Percentiles rank a stretch among this genome's conserved stretches.
Conservation (phyloP, 2,888 invertebrate species). For the Nudaria mundana region DNA sequence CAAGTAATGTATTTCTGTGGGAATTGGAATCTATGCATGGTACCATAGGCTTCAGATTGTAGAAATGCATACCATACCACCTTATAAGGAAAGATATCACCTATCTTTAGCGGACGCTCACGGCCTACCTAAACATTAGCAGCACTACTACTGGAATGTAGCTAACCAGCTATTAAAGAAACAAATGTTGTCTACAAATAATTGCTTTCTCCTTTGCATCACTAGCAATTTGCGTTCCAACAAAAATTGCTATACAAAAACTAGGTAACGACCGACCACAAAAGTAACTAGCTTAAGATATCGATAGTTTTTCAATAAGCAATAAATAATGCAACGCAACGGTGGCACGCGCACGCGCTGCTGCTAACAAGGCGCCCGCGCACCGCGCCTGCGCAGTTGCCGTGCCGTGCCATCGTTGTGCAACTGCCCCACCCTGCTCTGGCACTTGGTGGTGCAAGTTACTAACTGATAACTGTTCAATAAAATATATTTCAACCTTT, state of each 20-base stretch:
- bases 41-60: too few species aligned
- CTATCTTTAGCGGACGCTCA: too few species aligned
- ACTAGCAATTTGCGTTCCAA: constrained; percentile 20
- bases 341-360: constrained; percentile 68
- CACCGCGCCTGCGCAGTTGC: constrained; percentile 33
- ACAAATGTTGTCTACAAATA: constrained; percentile 15
- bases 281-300: constrained; percentile 58
- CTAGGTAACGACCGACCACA: constrained; percentile 40
- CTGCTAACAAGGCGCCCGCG: constrained; percentile 68
- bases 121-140: too few species aligned
- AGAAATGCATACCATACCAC: too few species aligned
- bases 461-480: constrained; percentile 29
- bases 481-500: background rate
- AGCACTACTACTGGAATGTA: constrained; percentile 9
- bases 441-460: constrained; percentile 49
- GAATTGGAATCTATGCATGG: too few species aligned
- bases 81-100: too few species aligned
- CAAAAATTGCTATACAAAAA: constrained; percentile 44
- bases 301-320: constrained; percentile 78
- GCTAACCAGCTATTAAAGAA: constrained; percentile 13
- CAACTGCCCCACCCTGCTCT: constrained; percentile 74
- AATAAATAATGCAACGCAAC: constrained; percentile 78
- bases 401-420: constrained; percentile 76
- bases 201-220: constrained; percentile 34
- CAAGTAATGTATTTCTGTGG: too few species aligned